A percentile compares a stretch with the other conserved stretches of the same genome.
phyloP scores from a whole-genome alignment of 2,113 vertebrate genomes.

The Scolopax mira region DNA sequence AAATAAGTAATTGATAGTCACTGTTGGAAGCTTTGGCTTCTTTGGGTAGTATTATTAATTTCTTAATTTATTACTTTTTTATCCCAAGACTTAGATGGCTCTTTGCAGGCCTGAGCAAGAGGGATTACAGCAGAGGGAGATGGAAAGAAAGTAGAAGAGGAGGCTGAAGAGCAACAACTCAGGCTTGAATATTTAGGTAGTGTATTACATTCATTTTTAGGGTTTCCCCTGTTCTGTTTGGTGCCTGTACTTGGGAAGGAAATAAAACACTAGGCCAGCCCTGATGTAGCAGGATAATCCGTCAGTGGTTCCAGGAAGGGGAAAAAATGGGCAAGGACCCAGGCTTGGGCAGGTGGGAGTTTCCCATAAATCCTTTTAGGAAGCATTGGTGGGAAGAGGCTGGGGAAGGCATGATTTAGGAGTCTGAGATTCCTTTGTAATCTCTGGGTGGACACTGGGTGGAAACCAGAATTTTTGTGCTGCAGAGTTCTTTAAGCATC shows the following conservation, averaged over 20 bases:
- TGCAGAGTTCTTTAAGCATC: neutral
- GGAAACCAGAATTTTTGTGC: neutral
- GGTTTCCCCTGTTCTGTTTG: neutral
- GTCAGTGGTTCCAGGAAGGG: neutral
- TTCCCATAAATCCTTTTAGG: neutral
- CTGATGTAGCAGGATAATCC: neutral
- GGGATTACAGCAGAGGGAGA: neutral
- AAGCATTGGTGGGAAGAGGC: neutral
- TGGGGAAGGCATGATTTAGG: neutral
- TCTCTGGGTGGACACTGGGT: neutral
- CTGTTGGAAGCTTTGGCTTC: neutral
- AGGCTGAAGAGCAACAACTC: neutral
- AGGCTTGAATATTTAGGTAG: neutral
- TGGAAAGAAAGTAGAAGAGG: neutral
- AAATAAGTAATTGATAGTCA: constrained; percentile 16
- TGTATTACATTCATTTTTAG: neutral
- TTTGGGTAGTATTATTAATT: neutral
- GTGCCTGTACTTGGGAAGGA: neutral
- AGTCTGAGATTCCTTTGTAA: neutral
- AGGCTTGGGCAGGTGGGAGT: accelerated
- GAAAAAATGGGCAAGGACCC: accelerated
- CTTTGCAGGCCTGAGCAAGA: neutral
- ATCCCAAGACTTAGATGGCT: neutral
- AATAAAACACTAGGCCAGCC: neutral
- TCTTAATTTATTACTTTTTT: neutral